A percentile compares a stretch with the other conserved stretches of the same genome.
Conservation (phyloP, 1,140 invertebrate species). For the Ceratina japonica region DNA sequence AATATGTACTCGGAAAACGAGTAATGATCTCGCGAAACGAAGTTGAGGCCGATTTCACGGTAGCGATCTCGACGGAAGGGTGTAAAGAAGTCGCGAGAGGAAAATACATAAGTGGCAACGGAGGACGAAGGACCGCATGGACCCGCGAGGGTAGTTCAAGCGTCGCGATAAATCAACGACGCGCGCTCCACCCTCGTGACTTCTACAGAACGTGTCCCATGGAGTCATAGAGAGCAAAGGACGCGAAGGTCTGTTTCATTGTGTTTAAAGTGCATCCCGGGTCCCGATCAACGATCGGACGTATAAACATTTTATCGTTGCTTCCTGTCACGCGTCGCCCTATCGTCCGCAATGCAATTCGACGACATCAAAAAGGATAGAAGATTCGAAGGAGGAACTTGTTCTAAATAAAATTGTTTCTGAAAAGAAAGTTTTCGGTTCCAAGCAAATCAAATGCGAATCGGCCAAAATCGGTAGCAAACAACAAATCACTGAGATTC, state of each 20-base stretch:
- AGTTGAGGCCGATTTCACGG: constrained; percentile 43
- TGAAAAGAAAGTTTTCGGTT: no score
- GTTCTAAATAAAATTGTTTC: no score
- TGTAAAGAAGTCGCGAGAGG: background rate
- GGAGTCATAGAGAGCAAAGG: constrained; percentile 35
- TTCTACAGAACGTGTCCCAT: constrained; percentile 41
- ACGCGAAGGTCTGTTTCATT: constrained; percentile 46
- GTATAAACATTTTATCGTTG: constrained; percentile 39
- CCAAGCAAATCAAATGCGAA: background rate
- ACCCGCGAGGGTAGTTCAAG: constrained; percentile 49
- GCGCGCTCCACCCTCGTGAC: constrained; percentile 60
- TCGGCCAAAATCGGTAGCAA: no score
- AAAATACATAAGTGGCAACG: constrained; percentile 18
- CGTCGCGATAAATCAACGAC: constrained; percentile 69
- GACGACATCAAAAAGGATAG: background rate
- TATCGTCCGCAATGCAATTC: background rate
- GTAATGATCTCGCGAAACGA: constrained; percentile 45
- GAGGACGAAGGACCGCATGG: background rate
- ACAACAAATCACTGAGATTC: no score
- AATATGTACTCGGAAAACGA: background rate
- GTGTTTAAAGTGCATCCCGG: constrained; percentile 56
- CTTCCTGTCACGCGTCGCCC: constrained; percentile 6
- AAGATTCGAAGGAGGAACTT: background rate
- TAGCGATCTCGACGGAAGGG: constrained; percentile 48
- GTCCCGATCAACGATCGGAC: background rate